A percentile compares a stretch with the other conserved stretches of the same genome.
Evolutionary conservation across 2,888 invertebrate genomes (phyloP).

Genomic region (Acheta domesticus): DNA sequence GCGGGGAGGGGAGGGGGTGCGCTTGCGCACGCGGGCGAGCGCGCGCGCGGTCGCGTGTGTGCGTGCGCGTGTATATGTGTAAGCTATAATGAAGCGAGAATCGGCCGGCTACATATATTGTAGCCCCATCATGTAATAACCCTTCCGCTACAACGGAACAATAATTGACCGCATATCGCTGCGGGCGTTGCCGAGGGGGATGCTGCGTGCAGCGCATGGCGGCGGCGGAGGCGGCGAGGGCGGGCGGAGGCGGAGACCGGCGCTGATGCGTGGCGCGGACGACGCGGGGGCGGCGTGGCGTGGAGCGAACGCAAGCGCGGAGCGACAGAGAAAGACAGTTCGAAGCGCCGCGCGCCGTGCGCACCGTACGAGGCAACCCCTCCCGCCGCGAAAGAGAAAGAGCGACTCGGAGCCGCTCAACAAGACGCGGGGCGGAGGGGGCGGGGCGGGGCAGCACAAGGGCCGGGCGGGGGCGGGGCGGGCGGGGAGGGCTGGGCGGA

Average conservation of each 20-base stretch:
- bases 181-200: not conserved
- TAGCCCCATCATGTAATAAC: slow-evolving; percentile 5
- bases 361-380: not conserved
- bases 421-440: not conserved
- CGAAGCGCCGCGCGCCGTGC: too few relatives aligned
- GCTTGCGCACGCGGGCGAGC: not conserved
- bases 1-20: not conserved
- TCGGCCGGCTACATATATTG: not conserved
- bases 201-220: not conserved
- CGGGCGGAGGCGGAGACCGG: not conserved
- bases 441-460: not conserved
- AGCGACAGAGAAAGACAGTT: not conserved
- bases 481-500: not conserved
- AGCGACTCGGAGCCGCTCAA: not conserved
- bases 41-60: not conserved
- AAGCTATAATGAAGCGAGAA: not conserved
- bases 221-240: not conserved
- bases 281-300: not conserved
- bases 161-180: slow-evolving; percentile 31
- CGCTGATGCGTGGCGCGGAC: not conserved
- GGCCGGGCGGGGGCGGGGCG: not conserved
- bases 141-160: slow-evolving; percentile 25
- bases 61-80: slow-evolving; percentile 1
- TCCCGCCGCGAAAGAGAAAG: not conserved
- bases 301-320: not conserved